Base-by-base conservation (phyloP, 2,797 vertebrate genomes). In the Salarias fasciatus region DNA sequence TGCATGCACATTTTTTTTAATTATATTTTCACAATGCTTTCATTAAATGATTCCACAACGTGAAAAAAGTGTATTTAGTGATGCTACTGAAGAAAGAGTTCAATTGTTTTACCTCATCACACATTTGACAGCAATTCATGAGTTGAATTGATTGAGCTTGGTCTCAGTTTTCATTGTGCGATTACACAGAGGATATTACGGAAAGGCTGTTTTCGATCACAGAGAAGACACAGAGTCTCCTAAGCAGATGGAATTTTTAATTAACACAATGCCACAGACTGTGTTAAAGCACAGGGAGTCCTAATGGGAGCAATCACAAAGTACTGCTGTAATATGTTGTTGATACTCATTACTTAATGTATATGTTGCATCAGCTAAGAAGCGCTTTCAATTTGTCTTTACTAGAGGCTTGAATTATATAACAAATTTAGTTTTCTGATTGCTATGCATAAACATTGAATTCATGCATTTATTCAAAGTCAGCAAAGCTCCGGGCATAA, bases 231-330 rank as follows among this genome's bases (percentile, higher is more conserved):
- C 61, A 63, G 62, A 70, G 85, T 82, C 84, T 89, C 84, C 42
- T 54, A 82, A 88, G 88, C 89, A 91, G 88, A 91, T 91, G 88
- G 87, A 83, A 70, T 78, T 83, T 87, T 88, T 88, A 89, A 90
- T 91, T 85, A 91, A 86, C 80, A 77, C 74, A 82, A 85, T 79
- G 81, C 72, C 79, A 81, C 73, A 59, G 74, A 77, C 79, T 81
- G 65, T 71, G 75, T 84, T 81, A 77, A 84, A 79, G 76, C 70
- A 69, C 64, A 14, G 42, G 56, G 35, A 69, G 42, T 50, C 51
- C 79, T 69, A 41, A 51, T 60, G 83, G 73, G 78, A 82, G 54
- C 68, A 49, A 59, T 75, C 71, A 54, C 63, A 75, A 74, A 56
- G 57, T 35, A 67, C 14, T 54, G 48, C 41, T 54, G 28, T 69